These are phyloP conservation scores for Terebella lapidaria DNA, from an alignment of 2,888 invertebrate species.

Conservation along the genomic window DNA sequence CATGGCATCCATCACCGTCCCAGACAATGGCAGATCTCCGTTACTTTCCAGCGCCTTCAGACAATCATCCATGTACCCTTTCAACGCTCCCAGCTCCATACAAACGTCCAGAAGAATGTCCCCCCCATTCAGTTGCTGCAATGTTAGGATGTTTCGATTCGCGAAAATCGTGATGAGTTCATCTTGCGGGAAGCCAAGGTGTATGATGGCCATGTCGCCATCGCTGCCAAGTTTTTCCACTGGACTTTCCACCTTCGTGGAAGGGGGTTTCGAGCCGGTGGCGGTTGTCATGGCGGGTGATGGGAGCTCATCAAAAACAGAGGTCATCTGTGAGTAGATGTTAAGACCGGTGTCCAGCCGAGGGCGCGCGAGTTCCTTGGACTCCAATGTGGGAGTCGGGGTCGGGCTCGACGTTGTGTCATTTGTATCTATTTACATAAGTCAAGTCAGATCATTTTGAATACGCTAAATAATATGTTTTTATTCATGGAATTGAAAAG, in stretches of 20 bases:
- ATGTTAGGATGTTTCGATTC: constrained; percentile 70
- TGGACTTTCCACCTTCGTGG: constrained; percentile 7
- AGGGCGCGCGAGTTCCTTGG: constrained; percentile 56
- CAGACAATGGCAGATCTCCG: background rate
- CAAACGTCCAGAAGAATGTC: constrained; percentile 78
- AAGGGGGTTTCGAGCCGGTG: background rate
- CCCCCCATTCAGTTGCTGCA: constrained; percentile 78
- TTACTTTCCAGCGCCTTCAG: background rate
- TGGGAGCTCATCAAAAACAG: constrained; percentile 41
- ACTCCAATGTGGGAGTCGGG: background rate
- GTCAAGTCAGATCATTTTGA: too few relatives aligned
- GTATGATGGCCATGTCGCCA: constrained; percentile 39
- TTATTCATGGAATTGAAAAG: too few relatives aligned
- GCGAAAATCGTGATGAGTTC: constrained; percentile 61
- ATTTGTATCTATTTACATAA: too few relatives aligned
- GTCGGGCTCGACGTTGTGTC: too few relatives aligned
- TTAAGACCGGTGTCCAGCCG: constrained; percentile 68
- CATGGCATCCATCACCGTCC: background rate
- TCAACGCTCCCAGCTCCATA: constrained; percentile 59
- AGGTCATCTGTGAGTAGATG: constrained; percentile 69
- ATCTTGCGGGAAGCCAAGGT: constrained; percentile 30
- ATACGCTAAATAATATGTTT: too few relatives aligned
- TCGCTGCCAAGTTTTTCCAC: constrained; percentile 33
- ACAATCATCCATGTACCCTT: background rate
- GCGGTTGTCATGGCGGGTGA: background rate